These are phyloP conservation scores for Gadopsis bispinosus DNA, from an alignment of 2,797 vertebrate species.

Conservation along the genomic window DNA sequence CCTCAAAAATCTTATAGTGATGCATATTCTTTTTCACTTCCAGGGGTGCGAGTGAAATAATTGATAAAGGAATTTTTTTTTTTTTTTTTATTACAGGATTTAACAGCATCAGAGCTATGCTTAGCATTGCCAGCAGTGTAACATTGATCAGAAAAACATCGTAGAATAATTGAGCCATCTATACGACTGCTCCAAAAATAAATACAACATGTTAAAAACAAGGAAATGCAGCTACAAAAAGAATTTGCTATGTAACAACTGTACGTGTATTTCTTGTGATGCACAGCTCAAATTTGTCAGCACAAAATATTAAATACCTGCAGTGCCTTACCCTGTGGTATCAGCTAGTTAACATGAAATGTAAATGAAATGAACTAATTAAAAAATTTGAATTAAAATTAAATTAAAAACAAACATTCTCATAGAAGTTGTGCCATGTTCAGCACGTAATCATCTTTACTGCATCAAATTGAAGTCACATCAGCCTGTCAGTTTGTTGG, in stretches of 20 bases:
- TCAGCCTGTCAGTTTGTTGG: constrained; percentile 8
- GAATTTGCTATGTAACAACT: not conserved
- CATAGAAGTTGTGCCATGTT: not conserved
- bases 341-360: not conserved
- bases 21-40: constrained; percentile 19
- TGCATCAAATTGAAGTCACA: constrained; percentile 14
- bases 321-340: not conserved
- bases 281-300: not conserved
- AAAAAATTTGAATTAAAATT: too few species aligned
- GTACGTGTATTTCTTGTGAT: not conserved
- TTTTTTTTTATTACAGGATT: not conserved
- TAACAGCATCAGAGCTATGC: not conserved
- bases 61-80: not conserved
- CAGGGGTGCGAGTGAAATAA: constrained; percentile 16
- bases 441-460: not conserved
- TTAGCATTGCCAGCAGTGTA: not conserved
- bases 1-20: constrained; percentile 14
- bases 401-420: not conserved
- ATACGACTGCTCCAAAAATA: not conserved
- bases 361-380: too few species aligned
- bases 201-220: not conserved
- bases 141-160: constrained; percentile 6
- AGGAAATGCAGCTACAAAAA: not conserved
- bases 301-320: not conserved
- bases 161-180: not conserved